Evolutionary conservation across 2,888 invertebrate species (phyloP).

Genomic region (Philopedon plagiatum): DNA sequence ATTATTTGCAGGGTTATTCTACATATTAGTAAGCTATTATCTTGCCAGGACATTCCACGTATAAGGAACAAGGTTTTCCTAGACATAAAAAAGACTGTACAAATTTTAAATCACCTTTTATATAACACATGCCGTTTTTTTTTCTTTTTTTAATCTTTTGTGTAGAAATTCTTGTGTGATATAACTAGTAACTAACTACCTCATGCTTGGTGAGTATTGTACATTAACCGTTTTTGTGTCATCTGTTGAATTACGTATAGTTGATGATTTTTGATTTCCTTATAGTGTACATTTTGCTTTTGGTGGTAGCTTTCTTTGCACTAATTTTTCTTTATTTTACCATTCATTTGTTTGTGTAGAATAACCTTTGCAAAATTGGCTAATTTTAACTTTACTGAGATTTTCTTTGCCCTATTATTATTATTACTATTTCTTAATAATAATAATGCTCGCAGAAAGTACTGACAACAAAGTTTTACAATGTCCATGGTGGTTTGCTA

Average conservation of each 20-base stretch:
- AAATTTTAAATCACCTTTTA: slow-evolving; percentile 7
- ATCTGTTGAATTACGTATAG: background rate
- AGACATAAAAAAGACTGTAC: slow-evolving; percentile 37
- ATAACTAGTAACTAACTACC: slow-evolving; percentile 38
- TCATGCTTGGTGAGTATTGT: slow-evolving; percentile 35
- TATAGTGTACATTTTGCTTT: slow-evolving; percentile 31
- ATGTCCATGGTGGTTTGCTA: too few relatives aligned
- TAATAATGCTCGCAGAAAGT: too few relatives aligned
- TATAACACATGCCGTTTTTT: background rate
- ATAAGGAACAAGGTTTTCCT: slow-evolving; percentile 24
- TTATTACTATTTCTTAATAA: background rate
- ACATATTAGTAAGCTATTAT: slow-evolving; percentile 61
- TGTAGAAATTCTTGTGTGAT: slow-evolving; percentile 25
- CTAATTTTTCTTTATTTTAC: background rate
- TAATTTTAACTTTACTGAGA: background rate
- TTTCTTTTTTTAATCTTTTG: background rate
- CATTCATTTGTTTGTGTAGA: slow-evolving; percentile 30
- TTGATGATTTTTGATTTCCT: background rate
- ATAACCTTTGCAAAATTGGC: slow-evolving; percentile 36
- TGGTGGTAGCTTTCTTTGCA: slow-evolving; percentile 48
- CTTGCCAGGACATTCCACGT: slow-evolving; percentile 37
- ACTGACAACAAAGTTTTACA: too few relatives aligned
- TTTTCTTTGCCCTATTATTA: background rate
- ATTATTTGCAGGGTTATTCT: slow-evolving; percentile 67
- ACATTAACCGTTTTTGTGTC: background rate